Percentiles rank a stretch among this genome's conserved stretches.
phyloP scores from a whole-genome alignment of 2,797 vertebrate genomes.

The Artibeus jamaicensis region DNA sequence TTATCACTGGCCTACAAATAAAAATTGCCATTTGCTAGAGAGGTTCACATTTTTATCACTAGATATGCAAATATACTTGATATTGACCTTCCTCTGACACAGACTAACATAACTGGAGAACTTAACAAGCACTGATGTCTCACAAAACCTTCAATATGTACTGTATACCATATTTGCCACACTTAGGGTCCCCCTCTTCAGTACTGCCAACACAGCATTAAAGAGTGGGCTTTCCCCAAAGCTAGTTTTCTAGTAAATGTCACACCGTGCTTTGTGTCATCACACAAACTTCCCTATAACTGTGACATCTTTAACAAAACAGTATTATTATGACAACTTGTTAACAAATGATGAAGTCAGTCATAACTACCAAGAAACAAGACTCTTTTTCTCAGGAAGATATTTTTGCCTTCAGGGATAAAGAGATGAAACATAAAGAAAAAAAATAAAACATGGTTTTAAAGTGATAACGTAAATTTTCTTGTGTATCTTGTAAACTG shows the following conservation, averaged over 20 bases:
- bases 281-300: background rate
- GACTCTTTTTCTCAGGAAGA: background rate
- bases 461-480: background rate
- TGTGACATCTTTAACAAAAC: background rate
- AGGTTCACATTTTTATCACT: constrained; percentile 63
- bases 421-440: background rate
- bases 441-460: background rate
- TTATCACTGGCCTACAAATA: constrained; percentile 62
- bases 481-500: background rate
- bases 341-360: background rate
- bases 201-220: background rate
- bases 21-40: background rate
- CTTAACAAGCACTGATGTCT: constrained; percentile 42
- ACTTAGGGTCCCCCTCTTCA: background rate
- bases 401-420: background rate
- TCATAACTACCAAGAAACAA: background rate
- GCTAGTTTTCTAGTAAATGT: constrained; percentile 46
- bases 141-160: constrained; percentile 56
- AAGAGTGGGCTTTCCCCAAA: constrained; percentile 29
- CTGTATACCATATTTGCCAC: background rate
- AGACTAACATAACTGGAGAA: constrained; percentile 29
- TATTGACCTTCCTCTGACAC: constrained; percentile 68
- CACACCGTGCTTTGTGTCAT: constrained; percentile 15
- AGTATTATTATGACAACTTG: background rate
- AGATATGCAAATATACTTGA: constrained; percentile 65